Conservation (phyloP, 2,797 vertebrate genomes). For the Calcarius lapponicus region DNA sequence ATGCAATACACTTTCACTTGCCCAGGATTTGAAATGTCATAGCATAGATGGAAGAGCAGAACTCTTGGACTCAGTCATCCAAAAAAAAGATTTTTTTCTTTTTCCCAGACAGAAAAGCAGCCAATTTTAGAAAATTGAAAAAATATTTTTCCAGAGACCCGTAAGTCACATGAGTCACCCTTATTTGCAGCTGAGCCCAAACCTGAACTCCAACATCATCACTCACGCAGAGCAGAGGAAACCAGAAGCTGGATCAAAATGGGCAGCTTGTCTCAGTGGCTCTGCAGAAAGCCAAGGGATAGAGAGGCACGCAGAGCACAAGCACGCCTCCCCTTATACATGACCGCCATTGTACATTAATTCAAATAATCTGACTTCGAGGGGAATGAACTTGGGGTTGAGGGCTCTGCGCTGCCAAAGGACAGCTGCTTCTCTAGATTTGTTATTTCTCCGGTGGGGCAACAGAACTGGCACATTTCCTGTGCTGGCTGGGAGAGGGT, state of each 20-base stretch:
- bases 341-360: not conserved
- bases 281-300: not conserved
- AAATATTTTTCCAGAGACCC: conserved; percentile 12
- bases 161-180: conserved; percentile 6
- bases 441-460: not conserved
- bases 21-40: not conserved
- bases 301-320: not conserved
- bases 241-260: not conserved
- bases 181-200: not conserved
- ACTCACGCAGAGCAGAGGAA: not conserved
- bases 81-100: not conserved
- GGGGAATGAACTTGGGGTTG: not conserved
- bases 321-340: not conserved
- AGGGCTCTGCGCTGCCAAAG: not conserved
- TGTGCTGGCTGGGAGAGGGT: fast-evolving
- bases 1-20: not conserved
- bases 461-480: not conserved
- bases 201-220: conserved; percentile 1
- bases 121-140: not conserved
- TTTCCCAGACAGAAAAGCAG: conserved; percentile 9
- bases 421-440: not conserved
- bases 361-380: not conserved
- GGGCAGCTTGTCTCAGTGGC: not conserved
- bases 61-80: not conserved
- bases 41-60: not conserved